phyloP scores from a whole-genome alignment of 2,888 invertebrate genomes.

The Synanthedon tipuliformis region DNA sequence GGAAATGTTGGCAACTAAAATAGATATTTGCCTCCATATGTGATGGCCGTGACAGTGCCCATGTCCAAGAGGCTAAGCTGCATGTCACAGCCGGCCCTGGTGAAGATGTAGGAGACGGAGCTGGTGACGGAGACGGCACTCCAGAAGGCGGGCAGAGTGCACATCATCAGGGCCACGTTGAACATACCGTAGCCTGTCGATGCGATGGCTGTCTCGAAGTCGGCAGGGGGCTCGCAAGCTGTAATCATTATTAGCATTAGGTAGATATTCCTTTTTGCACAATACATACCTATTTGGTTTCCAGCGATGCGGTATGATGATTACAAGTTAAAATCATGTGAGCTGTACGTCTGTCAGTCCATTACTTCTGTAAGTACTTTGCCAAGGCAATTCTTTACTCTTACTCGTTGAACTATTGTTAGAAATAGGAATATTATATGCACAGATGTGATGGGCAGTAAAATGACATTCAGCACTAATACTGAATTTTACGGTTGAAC shows the following conservation, averaged over 20 bases:
- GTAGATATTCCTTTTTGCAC: too few species aligned
- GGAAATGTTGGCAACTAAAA: too few species aligned
- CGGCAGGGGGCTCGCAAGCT: conserved; percentile 41
- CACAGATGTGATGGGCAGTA: not conserved
- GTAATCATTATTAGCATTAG: not conserved
- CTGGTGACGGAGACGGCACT: conserved; percentile 79
- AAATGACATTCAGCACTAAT: conserved; percentile 7
- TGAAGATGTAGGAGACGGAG: conserved; percentile 78
- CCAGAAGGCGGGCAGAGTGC: conserved; percentile 74
- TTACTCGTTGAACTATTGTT: too few species aligned
- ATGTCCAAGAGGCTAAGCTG: conserved; percentile 75
- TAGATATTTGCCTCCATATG: conserved; percentile 72
- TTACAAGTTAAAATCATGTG: too few species aligned
- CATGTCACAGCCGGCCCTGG: conserved; percentile 81
- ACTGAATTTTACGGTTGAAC: conserved; percentile 1
- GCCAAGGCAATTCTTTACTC: too few species aligned
- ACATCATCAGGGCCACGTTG: conserved; percentile 72
- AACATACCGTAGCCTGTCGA: conserved; percentile 78
- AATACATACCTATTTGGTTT: too few species aligned
- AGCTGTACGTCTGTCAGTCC: too few species aligned
- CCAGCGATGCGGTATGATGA: too few species aligned
- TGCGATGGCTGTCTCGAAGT: conserved; percentile 79
- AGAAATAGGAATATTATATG: too few species aligned
- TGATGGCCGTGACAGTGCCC: conserved; percentile 77
- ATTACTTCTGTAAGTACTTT: too few species aligned